Percentiles rank a stretch among this genome's conserved stretches.
phyloP scores from a whole-genome alignment of 2,888 invertebrate genomes.

The Lutraria lutraria region DNA sequence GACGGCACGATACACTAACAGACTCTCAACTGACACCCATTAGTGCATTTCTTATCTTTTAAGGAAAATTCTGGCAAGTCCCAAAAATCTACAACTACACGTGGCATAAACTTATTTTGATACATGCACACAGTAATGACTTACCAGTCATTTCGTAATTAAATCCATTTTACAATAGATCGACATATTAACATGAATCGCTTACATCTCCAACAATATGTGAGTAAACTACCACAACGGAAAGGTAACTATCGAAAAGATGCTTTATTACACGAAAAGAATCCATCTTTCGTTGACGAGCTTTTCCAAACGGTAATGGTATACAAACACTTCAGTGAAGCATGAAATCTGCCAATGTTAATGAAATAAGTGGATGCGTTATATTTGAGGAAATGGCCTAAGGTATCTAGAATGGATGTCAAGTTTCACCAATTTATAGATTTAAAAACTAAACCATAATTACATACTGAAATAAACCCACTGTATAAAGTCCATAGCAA shows the following conservation, averaged over 20 bases:
- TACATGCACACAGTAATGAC: neutral
- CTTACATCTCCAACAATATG: neutral
- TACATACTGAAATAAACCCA: too few relatives aligned
- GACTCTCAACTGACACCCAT: neutral
- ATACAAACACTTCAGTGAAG: too few relatives aligned
- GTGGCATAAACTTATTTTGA: neutral
- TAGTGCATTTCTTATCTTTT: neutral
- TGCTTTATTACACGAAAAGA: neutral
- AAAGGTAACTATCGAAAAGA: neutral
- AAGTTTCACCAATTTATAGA: too few relatives aligned
- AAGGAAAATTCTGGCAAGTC: neutral
- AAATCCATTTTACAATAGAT: neutral
- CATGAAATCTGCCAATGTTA: too few relatives aligned
- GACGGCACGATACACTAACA: neutral
- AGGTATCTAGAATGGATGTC: too few relatives aligned
- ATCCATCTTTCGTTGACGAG: neutral
- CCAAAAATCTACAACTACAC: neutral
- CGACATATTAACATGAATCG: constrained; percentile 10
- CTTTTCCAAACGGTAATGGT: too few relatives aligned
- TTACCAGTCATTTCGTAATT: neutral
- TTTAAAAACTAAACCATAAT: too few relatives aligned
- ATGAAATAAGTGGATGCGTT: too few relatives aligned
- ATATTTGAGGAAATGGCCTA: too few relatives aligned
- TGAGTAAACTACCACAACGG: neutral
- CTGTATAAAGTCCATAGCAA: too few relatives aligned